Conservation (phyloP, 30 jellyfish, hydroid and myxozoan species). For the Hydractinia symbiolongicarpus region DNA sequence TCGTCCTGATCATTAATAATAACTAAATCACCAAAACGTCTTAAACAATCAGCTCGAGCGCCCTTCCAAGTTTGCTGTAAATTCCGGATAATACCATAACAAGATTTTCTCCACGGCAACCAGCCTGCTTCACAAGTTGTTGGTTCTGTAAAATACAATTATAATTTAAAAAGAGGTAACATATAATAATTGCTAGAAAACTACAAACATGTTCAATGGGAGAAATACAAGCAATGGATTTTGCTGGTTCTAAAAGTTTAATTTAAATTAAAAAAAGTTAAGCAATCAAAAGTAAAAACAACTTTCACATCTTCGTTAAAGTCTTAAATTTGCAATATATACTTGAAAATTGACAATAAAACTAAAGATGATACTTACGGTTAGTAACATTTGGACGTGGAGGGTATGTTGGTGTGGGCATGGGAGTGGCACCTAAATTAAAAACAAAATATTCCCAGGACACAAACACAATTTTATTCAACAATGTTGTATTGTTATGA, state of each 20-base stretch:
- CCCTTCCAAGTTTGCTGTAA: slow-evolving; percentile 58
- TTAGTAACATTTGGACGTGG: slow-evolving; percentile 57
- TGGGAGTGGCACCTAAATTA: slow-evolving; percentile 52
- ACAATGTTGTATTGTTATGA: not conserved
- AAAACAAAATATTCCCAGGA: not conserved
- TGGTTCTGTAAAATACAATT: slow-evolving; percentile 42
- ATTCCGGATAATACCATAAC: slow-evolving; percentile 53
- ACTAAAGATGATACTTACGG: slow-evolving; percentile 15
- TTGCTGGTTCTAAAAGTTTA: too few species aligned
- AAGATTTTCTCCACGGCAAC: slow-evolving; percentile 70
- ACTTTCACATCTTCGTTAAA: not conserved
- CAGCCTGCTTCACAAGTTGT: slow-evolving; percentile 93
- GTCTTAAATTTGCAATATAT: not conserved
- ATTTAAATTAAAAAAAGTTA: not conserved
- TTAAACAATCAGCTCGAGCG: slow-evolving; percentile 73
- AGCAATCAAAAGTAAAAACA: not conserved
- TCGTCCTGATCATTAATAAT: slow-evolving; percentile 41
- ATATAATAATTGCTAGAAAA: not conserved
- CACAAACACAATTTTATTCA: not conserved
- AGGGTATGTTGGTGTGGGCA: slow-evolving; percentile 62
- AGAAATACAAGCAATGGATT: too few species aligned
- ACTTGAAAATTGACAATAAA: not conserved
- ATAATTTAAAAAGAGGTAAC: not conserved
- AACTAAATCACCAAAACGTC: slow-evolving; percentile 77
- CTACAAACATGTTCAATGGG: too few species aligned